Conservation (phyloP, 2,797 vertebrate genomes). For the Chanos chanos region DNA sequence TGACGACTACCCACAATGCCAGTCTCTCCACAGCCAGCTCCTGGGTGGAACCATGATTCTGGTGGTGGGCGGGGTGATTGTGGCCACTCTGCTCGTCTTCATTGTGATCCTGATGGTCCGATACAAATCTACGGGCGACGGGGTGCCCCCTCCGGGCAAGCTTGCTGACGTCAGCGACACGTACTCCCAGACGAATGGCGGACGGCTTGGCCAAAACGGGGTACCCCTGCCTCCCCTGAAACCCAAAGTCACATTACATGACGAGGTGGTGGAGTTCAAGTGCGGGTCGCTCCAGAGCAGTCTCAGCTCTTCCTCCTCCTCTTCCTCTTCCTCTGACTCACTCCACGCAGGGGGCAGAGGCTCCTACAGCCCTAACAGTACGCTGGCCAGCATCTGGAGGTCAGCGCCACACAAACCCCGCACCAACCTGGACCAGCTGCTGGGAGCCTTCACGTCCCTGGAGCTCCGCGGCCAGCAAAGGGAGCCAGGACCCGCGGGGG, state of each 20-base stretch:
- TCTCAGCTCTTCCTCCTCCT: conserved; percentile 78
- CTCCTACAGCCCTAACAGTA: conserved; percentile 77
- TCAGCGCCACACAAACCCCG: conserved; percentile 76
- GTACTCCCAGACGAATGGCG: conserved; percentile 84
- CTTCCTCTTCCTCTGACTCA: conserved; percentile 66
- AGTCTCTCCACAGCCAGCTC: conserved; percentile 84
- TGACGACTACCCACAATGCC: conserved; percentile 85
- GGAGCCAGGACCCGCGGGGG: conserved; percentile 61
- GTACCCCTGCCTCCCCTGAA: conserved; percentile 55
- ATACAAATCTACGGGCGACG: conserved; percentile 73
- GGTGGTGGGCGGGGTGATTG: conserved; percentile 89
- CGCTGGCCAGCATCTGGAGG: conserved; percentile 80
- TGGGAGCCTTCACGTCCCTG: conserved; percentile 87
- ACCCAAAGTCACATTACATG: conserved; percentile 72
- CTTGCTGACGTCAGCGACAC: conserved; percentile 76
- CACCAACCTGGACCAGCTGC: conserved; percentile 83
- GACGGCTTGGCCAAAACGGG: conserved; percentile 67
- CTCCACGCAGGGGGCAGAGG: conserved; percentile 69
- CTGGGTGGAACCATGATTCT: conserved; percentile 94
- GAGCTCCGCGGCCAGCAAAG: conserved; percentile 82
- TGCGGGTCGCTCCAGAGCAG: conserved; percentile 80
- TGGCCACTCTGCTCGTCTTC: conserved; percentile 87
- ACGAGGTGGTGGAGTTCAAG: conserved; percentile 80
- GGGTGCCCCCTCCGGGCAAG: conserved; percentile 61
- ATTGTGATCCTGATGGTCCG: conserved; percentile 91